These are phyloP conservation scores for Hydrocynus forskahlii DNA, from an alignment of 2,797 vertebrate species.

Conservation along the genomic window DNA sequence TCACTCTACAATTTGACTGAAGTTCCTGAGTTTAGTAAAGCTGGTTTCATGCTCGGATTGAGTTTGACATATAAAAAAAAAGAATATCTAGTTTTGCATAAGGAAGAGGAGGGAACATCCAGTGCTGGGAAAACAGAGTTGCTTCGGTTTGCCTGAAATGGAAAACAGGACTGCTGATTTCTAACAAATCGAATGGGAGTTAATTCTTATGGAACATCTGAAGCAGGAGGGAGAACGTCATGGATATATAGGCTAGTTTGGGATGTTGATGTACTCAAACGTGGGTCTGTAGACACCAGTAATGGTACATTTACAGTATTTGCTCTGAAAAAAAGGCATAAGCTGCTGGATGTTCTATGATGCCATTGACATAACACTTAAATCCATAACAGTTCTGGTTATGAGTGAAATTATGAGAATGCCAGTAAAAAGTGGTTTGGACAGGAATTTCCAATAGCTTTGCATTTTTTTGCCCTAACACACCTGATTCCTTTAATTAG, in stretches of 20 bases:
- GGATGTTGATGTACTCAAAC: background rate
- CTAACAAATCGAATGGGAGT: background rate
- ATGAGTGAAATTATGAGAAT: too few species aligned
- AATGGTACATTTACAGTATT: background rate
- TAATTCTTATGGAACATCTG: background rate
- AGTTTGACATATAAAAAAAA: background rate
- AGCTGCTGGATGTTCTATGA: too few species aligned
- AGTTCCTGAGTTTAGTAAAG: slow-evolving; percentile 32
- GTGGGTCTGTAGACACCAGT: background rate
- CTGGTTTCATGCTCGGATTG: slow-evolving; percentile 31
- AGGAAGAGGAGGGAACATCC: background rate
- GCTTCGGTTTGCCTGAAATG: background rate
- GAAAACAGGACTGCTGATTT: background rate
- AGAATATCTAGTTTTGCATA: background rate
- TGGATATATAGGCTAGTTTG: background rate
- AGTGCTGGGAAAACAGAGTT: background rate
- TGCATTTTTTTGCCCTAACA: too few species aligned
- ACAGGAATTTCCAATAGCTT: too few species aligned
- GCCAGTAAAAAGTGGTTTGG: too few species aligned
- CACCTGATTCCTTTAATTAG: too few species aligned
- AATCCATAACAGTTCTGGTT: too few species aligned
- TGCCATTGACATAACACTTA: too few species aligned
- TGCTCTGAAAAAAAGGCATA: too few species aligned
- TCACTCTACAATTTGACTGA: slow-evolving; percentile 22
- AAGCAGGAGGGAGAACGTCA: background rate